Evolutionary conservation across 2,797 vertebrate species (phyloP), one percentile per base, ranked within the genome.

Genomic region (Cryptoblepharus egeriae): DNA sequence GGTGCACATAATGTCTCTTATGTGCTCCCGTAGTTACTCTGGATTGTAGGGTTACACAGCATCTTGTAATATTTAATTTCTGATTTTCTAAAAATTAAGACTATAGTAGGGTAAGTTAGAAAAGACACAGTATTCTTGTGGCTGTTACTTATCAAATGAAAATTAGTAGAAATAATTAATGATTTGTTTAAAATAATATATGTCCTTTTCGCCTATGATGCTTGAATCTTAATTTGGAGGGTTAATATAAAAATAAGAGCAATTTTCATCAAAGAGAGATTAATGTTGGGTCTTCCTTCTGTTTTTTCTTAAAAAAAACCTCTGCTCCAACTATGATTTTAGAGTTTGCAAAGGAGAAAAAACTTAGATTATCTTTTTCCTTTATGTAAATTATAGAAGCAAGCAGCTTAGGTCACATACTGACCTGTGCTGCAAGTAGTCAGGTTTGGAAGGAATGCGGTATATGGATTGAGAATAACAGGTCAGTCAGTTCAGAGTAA

Each of bases 401-500:
- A 78, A 52, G 61, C 37, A 32, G n/a, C 35, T 73, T 65, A 63
- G 49, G 22, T 58, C 69, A 55, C 69, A 64, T 65, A 32, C 12
- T 65, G 49, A 55, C 58, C 60, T 80, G 18, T 55, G 61, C 32
- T 65, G 42, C 26, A 64, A 65, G 24, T 65, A 55, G 42, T 55
- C 61, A 67, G 61, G 20, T 26, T 57, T 57, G 52, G 71, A 28
- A 42, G 39, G 52, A 39, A 74, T 74, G 12, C 68, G 32, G 22
- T 42, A 4, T 78, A 10, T 88, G 4, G 69, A 76, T 82, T 80
- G 83, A 45, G 15, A 20, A 11, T 67, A 32, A 82, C 73, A 88
- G 75, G 80, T 64, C 64, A 78, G 61, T 80, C 79, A 81, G 65
- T 77, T 76, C 63, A 1, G 78, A 84, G 68, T 45, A 42, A 70